Conservation (phyloP, 1,140 invertebrate genomes). For the Pantala flavescens region DNA sequence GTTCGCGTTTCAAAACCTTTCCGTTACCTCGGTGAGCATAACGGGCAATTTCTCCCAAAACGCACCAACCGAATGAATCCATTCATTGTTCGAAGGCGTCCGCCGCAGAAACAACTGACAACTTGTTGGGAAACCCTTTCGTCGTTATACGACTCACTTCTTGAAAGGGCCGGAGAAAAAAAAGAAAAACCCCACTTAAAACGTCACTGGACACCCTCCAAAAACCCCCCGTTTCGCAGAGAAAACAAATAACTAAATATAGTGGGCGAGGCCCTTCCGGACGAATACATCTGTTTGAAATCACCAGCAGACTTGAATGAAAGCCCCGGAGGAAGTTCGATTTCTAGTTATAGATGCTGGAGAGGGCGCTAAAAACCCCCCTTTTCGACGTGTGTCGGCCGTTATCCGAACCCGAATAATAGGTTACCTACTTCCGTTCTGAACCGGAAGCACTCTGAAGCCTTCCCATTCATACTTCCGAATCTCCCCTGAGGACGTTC, state of each 20-base stretch:
- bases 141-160: not conserved
- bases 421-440: not conserved
- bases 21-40: too few relatives aligned
- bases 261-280: not conserved
- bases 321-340: not conserved
- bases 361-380: not conserved
- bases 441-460: not conserved
- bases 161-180: too few relatives aligned
- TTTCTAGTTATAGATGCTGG: not conserved
- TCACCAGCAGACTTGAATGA: not conserved
- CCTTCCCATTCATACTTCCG: not conserved
- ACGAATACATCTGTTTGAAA: conserved; percentile 1
- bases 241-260: conserved; percentile 8
- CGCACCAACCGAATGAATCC: too few relatives aligned
- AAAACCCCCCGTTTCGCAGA: not conserved
- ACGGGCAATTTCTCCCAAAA: too few relatives aligned
- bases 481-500: not conserved
- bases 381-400: not conserved
- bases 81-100: too few relatives aligned
- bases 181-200: not conserved
- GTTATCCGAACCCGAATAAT: conserved; percentile 3
- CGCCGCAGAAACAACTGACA: too few relatives aligned
- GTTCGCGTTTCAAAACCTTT: too few relatives aligned
- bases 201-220: conserved; percentile 3
- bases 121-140: not conserved